A percentile compares a stretch with the other conserved stretches of the same genome.
phyloP scores from a whole-genome alignment of 1,140 invertebrate genomes.

The Penaeus japonicus region DNA sequence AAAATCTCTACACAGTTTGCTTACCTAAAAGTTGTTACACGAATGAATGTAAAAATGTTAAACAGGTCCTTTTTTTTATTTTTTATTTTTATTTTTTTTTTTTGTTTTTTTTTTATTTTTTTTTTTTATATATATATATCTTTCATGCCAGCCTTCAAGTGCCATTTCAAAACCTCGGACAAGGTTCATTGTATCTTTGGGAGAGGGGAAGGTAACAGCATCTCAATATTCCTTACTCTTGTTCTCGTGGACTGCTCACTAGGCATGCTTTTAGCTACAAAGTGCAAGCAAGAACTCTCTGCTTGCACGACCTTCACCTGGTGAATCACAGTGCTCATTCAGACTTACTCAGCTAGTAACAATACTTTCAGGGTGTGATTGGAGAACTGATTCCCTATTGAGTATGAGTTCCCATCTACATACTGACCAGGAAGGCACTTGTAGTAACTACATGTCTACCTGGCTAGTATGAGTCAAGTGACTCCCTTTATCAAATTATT shows the following conservation, averaged over 20 bases:
- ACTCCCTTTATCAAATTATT: too few relatives aligned
- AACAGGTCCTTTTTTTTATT: neutral
- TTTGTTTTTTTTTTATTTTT: neutral
- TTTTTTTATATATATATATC: neutral
- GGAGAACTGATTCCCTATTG: too few relatives aligned
- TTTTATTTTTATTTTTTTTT: slow-evolving; percentile 10
- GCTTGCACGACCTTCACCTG: slow-evolving; percentile 17
- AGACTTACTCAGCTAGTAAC: slow-evolving; percentile 55
- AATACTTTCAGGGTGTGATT: slow-evolving; percentile 25
- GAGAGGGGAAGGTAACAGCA: slow-evolving; percentile 29
- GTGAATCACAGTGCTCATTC: slow-evolving; percentile 53
- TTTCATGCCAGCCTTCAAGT: slow-evolving; percentile 41
- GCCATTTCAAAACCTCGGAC: slow-evolving; percentile 51
- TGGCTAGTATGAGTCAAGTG: too few relatives aligned
- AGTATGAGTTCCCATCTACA: too few relatives aligned
- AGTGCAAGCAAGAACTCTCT: too few relatives aligned
- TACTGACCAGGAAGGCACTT: too few relatives aligned
- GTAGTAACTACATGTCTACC: too few relatives aligned
- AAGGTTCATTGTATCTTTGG: slow-evolving; percentile 36
- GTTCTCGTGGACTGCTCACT: too few relatives aligned
- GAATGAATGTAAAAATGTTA: slow-evolving; percentile 1
- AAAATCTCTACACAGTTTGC: neutral
- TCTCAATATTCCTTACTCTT: neutral
- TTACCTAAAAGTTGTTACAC: neutral
- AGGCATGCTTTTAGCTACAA: too few relatives aligned